Evolutionary conservation across 2,888 invertebrate species (phyloP).

Genomic region (Zhengitettix transpicula): DNA sequence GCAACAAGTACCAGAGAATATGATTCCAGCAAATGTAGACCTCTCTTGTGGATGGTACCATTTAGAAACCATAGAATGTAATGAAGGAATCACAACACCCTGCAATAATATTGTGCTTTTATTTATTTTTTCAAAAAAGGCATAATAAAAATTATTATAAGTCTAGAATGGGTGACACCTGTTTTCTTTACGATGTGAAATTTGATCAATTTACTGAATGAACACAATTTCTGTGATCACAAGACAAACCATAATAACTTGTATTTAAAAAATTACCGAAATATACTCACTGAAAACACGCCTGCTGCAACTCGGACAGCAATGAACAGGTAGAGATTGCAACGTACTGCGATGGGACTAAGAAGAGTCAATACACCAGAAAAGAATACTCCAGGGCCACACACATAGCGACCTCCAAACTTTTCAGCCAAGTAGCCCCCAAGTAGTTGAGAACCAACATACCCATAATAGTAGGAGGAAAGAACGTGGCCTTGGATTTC

Average conservation of each 20-base stretch:
- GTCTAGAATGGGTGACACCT: too few species aligned
- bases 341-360: slow-evolving; percentile 4
- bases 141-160: too few species aligned
- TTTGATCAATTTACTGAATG: too few species aligned
- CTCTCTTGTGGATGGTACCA: not conserved
- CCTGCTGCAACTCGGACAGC: slow-evolving; percentile 4
- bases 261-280: too few species aligned
- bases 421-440: slow-evolving; percentile 5
- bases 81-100: not conserved
- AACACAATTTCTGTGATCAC: too few species aligned
- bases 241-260: too few species aligned
- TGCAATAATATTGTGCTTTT: not conserved
- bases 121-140: too few species aligned
- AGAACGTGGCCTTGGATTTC: slow-evolving; percentile 5
- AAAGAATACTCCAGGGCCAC: slow-evolving; percentile 3
- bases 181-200: too few species aligned
- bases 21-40: not conserved
- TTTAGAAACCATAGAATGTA: not conserved
- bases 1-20: not conserved
- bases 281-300: slow-evolving; percentile 5
- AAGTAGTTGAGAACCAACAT: slow-evolving; percentile 5
- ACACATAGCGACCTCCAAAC: slow-evolving; percentile 6
- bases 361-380: slow-evolving; percentile 3
- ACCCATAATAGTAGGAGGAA: slow-evolving; percentile 7
- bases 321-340: slow-evolving; percentile 2